These are phyloP conservation scores for Metridium senile DNA, from an alignment of 92 coral and sea anemone genomes.

Conservation along the genomic window DNA sequence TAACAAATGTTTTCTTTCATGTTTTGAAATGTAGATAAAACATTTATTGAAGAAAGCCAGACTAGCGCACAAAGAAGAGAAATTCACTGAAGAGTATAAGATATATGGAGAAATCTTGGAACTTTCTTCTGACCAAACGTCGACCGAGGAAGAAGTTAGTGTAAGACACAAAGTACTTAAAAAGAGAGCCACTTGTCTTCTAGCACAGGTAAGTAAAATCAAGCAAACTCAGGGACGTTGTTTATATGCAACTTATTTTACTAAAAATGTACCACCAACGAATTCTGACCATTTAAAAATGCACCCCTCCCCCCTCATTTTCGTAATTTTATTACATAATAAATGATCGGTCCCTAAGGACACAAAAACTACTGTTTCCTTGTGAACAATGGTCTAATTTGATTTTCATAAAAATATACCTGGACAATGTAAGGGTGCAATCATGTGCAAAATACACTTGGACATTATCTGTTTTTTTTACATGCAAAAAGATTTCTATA, in stretches of 20 bases:
- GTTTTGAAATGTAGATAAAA: slow-evolving; percentile 11
- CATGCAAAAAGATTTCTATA: too few relatives aligned
- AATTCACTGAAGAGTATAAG: not conserved
- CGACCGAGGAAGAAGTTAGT: too few relatives aligned
- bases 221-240: too few relatives aligned
- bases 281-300: too few relatives aligned
- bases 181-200: not conserved
- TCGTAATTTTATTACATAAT: not conserved
- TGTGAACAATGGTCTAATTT: not conserved
- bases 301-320: not conserved
- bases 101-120: not conserved
- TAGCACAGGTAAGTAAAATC: slow-evolving; percentile 3
- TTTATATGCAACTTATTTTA: not conserved
- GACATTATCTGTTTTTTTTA: not conserved
- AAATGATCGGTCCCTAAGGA: too few relatives aligned
- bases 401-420: not conserved
- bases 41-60: slow-evolving; percentile 1
- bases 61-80: not conserved
- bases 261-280: not conserved
- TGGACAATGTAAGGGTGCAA: not conserved
- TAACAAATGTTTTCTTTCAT: not conserved
- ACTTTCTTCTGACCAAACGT: not conserved
- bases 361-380: too few relatives aligned
- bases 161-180: not conserved
- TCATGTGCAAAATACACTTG: too few relatives aligned